Percentiles rank a stretch among this genome's conserved stretches.
Conservation (phyloP, 2,797 vertebrate species). For the Megaceryle alcyon region DNA sequence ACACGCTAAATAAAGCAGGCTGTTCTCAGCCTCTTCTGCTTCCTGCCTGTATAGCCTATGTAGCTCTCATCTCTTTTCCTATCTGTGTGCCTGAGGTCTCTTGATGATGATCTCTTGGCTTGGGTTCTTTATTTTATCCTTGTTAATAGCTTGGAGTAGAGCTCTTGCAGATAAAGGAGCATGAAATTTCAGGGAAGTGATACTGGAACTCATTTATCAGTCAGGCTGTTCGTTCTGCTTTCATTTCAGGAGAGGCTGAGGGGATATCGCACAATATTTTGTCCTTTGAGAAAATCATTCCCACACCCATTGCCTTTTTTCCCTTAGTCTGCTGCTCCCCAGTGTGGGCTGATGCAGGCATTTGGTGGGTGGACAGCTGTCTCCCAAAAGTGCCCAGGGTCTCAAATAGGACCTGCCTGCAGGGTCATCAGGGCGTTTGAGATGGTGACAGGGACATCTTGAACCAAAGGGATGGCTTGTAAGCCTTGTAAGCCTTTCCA, state of each 20-base stretch:
- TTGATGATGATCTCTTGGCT: conserved; percentile 20
- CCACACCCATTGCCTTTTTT: background rate
- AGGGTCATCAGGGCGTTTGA: background rate
- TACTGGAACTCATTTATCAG: conserved; percentile 1
- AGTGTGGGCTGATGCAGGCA: background rate
- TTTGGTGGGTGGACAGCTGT: fast-evolving
- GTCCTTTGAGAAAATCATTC: background rate
- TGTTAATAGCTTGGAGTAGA: background rate
- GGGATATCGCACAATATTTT: background rate
- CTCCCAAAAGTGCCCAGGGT: fast-evolving
- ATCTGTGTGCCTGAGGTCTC: background rate
- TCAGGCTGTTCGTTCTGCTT: background rate
- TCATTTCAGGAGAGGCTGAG: background rate
- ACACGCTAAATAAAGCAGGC: background rate
- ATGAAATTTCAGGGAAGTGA: conserved; percentile 45
- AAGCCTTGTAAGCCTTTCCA: background rate
- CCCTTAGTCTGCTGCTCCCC: background rate
- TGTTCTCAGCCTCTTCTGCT: background rate
- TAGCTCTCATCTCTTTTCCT: background rate
- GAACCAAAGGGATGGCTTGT: fast-evolving
- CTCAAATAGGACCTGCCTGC: background rate
- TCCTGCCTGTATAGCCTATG: background rate
- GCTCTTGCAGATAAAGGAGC: conserved; percentile 27
- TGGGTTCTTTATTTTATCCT: conserved; percentile 30
- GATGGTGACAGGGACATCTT: background rate